Evolutionary conservation across 2,888 invertebrate species (phyloP), one percentile per base, ranked within the genome.

Genomic region (Euproctis similis): DNA sequence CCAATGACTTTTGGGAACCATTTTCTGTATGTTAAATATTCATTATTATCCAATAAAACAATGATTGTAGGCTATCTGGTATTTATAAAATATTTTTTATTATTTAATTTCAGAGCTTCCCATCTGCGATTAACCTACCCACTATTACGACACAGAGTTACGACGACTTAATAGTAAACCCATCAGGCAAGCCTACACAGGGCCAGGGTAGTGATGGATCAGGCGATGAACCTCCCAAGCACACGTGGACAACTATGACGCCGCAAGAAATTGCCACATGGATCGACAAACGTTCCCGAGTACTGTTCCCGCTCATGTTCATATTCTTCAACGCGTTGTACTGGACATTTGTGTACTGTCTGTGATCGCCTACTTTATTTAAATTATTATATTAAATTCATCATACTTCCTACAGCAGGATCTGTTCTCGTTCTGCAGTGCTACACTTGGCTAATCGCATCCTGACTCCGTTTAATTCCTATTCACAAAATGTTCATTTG

Each of bases 251-350:
- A 25, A 93, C 93, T 8, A 92, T 94, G 90, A 94, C 94, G 1
- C 94, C 95, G 0, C 94, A 94, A 54, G 92, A 95, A 70, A 93
- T 95, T 31, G 92, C 95, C 41, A 91, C 90, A 28, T 95, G 94
- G 93, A 94, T 95, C 43, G 95, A 95, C 76, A 90, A 87, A 43
- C 75, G 94, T 30, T 92, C 94, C 12, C 86, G 95, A 28, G 76
- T 93, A 18, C 84, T 92, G 1, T 95, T 95, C 66, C 95, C 95
- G 0, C 66, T 90, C 2, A 84, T 91, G 6, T 95, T 95, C 61
- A 56, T 94, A 8, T 86, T 92, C 34, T 95, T 95, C 70, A 95
- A 95, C 59, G 81, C 89, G 25, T 81, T 92, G 31, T 93, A 92
- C 57, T 93, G 92, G 92, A 90, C 91, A 26, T 92, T 92, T 48